phyloP scores from a whole-genome alignment of 2,888 invertebrate genomes.

The Machimus atricapillus region DNA sequence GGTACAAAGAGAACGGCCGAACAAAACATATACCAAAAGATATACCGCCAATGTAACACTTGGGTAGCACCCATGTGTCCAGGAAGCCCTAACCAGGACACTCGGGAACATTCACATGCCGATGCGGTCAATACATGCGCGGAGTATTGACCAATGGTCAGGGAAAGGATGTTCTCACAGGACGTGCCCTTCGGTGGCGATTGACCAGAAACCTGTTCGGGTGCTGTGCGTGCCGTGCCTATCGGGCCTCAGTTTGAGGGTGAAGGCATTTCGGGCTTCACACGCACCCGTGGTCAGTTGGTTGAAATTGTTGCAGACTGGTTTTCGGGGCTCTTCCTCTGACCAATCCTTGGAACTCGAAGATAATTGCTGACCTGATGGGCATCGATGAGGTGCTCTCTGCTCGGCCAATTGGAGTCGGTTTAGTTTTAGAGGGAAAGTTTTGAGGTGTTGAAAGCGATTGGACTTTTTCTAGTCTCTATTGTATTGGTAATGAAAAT shows the following conservation, averaged over 20 bases:
- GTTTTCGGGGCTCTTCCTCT: neutral
- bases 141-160: conserved; percentile 39
- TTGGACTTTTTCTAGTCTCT: neutral
- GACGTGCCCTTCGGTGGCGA: neutral
- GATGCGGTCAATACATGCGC: conserved; percentile 34
- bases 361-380: neutral
- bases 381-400: neutral
- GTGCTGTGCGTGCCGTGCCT: neutral
- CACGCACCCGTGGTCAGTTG: neutral
- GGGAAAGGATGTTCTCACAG: neutral
- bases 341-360: neutral
- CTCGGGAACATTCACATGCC: neutral
- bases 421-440: neutral
- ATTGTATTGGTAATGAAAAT: too few species aligned
- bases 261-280: neutral
- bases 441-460: neutral
- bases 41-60: neutral
- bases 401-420: neutral
- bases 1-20: neutral
- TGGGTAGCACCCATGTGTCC: conserved; percentile 13
- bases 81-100: neutral
- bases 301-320: neutral
- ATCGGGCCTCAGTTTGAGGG: neutral
- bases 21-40: neutral
- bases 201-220: conserved; percentile 19